Conservation (phyloP, 2,113 vertebrate genomes). For the Silurus asotus region DNA sequence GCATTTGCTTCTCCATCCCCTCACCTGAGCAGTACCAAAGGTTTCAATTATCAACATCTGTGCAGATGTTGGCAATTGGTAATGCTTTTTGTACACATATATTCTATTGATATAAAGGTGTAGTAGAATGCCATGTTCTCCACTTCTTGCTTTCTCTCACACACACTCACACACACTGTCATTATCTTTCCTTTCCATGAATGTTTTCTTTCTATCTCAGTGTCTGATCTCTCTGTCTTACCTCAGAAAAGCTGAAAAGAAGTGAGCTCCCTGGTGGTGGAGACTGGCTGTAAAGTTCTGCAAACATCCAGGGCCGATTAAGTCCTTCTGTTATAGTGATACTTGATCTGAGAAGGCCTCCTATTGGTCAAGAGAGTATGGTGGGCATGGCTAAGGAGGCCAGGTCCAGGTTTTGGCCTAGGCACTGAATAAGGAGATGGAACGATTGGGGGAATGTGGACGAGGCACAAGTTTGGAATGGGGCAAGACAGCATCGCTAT, state of each 20-base stretch:
- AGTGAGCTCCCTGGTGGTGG: constrained; percentile 76
- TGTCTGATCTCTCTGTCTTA: constrained; percentile 66
- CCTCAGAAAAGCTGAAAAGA: constrained; percentile 80
- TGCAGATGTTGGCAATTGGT: not conserved
- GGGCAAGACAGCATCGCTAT: constrained; percentile 77
- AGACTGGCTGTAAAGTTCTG: constrained; percentile 77
- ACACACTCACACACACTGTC: constrained; percentile 29
- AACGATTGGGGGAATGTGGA: constrained; percentile 60
- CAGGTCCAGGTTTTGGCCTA: constrained; percentile 67
- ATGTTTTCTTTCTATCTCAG: constrained; percentile 48
- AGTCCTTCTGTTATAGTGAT: constrained; percentile 89
- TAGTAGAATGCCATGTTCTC: constrained; percentile 24
- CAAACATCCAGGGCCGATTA: constrained; percentile 71
- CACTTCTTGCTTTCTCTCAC: constrained; percentile 42
- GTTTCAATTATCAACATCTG: not conserved
- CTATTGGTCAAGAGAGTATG: constrained; percentile 73
- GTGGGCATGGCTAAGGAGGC: constrained; percentile 57
- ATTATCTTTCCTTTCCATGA: constrained; percentile 26
- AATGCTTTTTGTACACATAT: constrained; percentile 58
- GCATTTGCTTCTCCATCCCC: not conserved
- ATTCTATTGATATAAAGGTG: constrained; percentile 50
- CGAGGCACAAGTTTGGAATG: constrained; percentile 73
- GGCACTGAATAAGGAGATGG: constrained; percentile 80
- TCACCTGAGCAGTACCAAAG: constrained; percentile 25
- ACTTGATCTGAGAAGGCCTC: constrained; percentile 73